These are phyloP conservation scores for Coecobrya sp. DNA, from an alignment of 2,888 invertebrate genomes.

Conservation along the genomic window DNA sequence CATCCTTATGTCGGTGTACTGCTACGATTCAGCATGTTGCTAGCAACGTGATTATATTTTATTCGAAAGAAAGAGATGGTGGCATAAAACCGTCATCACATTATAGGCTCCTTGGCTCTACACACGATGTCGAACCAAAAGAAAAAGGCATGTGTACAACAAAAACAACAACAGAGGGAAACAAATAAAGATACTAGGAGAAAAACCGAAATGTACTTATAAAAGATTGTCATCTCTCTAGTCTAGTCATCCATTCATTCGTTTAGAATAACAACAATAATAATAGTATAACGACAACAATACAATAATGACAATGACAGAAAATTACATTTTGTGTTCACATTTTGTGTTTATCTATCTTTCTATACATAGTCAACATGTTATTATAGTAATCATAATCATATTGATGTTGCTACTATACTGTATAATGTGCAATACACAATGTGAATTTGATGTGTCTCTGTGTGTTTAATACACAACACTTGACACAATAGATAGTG, in stretches of 20 bases:
- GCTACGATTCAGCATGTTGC: not conserved
- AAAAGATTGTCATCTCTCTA: slow-evolving; percentile 63
- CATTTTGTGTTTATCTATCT: slow-evolving; percentile 41
- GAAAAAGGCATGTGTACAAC: slow-evolving; percentile 17
- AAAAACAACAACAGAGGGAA: slow-evolving; percentile 18
- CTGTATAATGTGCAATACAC: not conserved
- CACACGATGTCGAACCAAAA: slow-evolving; percentile 4
- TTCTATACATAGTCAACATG: not conserved
- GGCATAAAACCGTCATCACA: slow-evolving; percentile 16
- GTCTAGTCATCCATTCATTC: slow-evolving; percentile 28
- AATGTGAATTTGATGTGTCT: not conserved
- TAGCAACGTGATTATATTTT: slow-evolving; percentile 64
- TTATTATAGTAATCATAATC: slow-evolving; percentile 36
- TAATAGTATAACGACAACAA: slow-evolving; percentile 55
- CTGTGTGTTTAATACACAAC: slow-evolving; percentile 28
- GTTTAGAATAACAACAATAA: slow-evolving; percentile 22
- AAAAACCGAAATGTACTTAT: slow-evolving; percentile 42
- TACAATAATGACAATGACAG: slow-evolving; percentile 64
- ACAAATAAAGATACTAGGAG: slow-evolving; percentile 55
- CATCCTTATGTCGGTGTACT: slow-evolving; percentile 27
- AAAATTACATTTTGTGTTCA: slow-evolving; percentile 70
- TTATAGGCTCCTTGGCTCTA: not conserved
- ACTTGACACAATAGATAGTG: slow-evolving; percentile 71
- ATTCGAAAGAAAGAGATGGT: slow-evolving; percentile 7
- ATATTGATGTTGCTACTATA: not conserved